These are phyloP conservation scores for Heterochromis multidens DNA, from an alignment of 2,113 vertebrate species.

Conservation along the genomic window DNA sequence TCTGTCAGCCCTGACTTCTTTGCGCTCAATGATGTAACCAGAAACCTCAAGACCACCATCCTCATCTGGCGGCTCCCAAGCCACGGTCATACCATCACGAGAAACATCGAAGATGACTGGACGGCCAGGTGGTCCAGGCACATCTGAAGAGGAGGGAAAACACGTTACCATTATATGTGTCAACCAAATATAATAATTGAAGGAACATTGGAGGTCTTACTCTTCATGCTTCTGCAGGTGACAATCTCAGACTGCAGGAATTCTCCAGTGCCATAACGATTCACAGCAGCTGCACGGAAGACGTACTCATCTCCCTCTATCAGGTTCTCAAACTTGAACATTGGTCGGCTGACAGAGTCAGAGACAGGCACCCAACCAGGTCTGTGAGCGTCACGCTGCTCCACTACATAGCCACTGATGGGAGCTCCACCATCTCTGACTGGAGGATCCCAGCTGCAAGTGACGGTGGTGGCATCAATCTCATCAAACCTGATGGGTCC, in stretches of 20 bases:
- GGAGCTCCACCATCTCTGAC: slow-evolving; percentile 90
- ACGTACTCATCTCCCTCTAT: slow-evolving; percentile 93
- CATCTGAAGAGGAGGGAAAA: slow-evolving; percentile 71
- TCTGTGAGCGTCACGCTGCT: slow-evolving; percentile 95
- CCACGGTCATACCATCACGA: slow-evolving; percentile 96
- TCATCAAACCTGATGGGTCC: slow-evolving; percentile 91
- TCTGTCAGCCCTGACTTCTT: slow-evolving; percentile 93
- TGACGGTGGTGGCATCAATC: slow-evolving; percentile 86
- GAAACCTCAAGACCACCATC: slow-evolving; percentile 92
- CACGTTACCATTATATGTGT: neutral
- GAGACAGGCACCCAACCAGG: slow-evolving; percentile 95
- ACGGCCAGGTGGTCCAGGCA: slow-evolving; percentile 91
- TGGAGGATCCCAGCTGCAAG: slow-evolving; percentile 91
- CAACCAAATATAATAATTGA: neutral
- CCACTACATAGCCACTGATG: slow-evolving; percentile 89
- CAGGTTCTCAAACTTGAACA: slow-evolving; percentile 88
- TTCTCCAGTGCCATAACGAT: slow-evolving; percentile 94
- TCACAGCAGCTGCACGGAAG: slow-evolving; percentile 93
- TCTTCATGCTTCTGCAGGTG: slow-evolving; percentile 89
- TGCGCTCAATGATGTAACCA: slow-evolving; percentile 96
- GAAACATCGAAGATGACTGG: slow-evolving; percentile 90
- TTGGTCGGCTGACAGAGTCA: slow-evolving; percentile 90
- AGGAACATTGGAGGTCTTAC: slow-evolving; percentile 74
- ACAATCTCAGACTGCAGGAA: slow-evolving; percentile 92
- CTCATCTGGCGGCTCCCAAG: slow-evolving; percentile 93